Evolutionary conservation across 2,888 invertebrate genomes (phyloP).

Genomic region (Caenorhabditis doughertyi): DNA sequence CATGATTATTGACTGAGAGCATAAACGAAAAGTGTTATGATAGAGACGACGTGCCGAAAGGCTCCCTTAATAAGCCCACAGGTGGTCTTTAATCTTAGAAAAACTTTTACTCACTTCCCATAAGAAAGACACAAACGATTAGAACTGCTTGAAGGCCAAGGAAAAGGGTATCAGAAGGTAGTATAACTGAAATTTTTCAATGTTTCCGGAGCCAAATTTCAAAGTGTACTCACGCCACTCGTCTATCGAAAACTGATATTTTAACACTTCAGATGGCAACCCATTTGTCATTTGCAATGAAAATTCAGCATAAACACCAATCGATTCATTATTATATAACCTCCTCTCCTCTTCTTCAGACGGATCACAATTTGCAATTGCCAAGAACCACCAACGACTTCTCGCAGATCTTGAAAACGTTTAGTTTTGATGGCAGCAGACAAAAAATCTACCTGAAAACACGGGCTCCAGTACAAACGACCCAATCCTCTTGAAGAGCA

Average conservation of each 20-base stretch:
- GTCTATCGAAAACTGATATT: conserved; percentile 94
- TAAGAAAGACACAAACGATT: conserved; percentile 88
- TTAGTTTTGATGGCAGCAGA: too few relatives aligned
- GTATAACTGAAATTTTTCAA: conserved; percentile 87
- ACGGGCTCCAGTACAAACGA: conserved; percentile 57
- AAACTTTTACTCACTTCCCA: conserved; percentile 82
- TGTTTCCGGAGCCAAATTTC: not conserved
- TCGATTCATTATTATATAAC: conserved; percentile 37
- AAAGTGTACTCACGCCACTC: conserved; percentile 90
- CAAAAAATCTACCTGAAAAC: conserved; percentile 63
- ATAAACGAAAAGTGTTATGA: conserved; percentile 67
- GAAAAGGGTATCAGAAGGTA: conserved; percentile 90
- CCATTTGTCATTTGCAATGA: conserved; percentile 93
- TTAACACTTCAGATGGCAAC: conserved; percentile 89
- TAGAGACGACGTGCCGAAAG: conserved; percentile 61
- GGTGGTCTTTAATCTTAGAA: not conserved
- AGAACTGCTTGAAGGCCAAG: conserved; percentile 88
- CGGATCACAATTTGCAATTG: conserved; percentile 88
- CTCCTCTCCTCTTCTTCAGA: conserved; percentile 19
- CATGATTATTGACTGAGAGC: conserved; percentile 52
- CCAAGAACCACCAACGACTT: conserved; percentile 96
- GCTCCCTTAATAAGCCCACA: conserved; percentile 41
- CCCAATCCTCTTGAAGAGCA: conserved; percentile 33
- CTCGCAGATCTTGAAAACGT: conserved; percentile 87
- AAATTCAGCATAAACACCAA: conserved; percentile 85